Conservation (phyloP, 2,888 invertebrate species). For the Glaucopsyche alexis region DNA sequence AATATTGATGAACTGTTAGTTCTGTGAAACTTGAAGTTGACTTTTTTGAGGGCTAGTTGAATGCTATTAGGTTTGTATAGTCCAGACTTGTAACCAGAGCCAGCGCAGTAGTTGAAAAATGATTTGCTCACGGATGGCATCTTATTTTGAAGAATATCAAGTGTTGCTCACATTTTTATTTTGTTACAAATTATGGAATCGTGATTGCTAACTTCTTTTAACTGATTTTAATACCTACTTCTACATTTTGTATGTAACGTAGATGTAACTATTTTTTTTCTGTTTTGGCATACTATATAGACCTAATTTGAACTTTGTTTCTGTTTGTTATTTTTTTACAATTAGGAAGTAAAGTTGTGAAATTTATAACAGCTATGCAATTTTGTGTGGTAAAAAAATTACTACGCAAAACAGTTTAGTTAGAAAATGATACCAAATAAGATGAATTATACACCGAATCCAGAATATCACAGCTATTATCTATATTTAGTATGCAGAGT, state of each 20-base stretch:
- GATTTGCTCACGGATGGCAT: neutral
- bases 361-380: no score
- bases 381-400: no score
- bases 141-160: neutral
- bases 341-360: no score
- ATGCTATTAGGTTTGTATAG: slow-evolving; percentile 55
- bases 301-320: no score
- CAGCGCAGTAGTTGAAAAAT: neutral
- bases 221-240: neutral
- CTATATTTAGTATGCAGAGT: no score
- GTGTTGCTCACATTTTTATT: neutral
- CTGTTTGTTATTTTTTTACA: no score
- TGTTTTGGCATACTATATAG: no score
- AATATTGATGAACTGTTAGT: slow-evolving; percentile 55
- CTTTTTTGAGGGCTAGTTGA: slow-evolving; percentile 55
- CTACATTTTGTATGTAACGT: neutral
- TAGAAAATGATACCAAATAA: no score
- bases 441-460: no score
- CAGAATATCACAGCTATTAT: no score
- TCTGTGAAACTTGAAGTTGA: slow-evolving; percentile 64
- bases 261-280: no score
- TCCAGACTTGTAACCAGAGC: slow-evolving; percentile 50
- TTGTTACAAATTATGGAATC: neutral
- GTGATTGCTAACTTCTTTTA: neutral
- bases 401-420: no score